phyloP scores from a whole-genome alignment of 1,140 invertebrate species.

The Zaprionus camerounensis region DNA sequence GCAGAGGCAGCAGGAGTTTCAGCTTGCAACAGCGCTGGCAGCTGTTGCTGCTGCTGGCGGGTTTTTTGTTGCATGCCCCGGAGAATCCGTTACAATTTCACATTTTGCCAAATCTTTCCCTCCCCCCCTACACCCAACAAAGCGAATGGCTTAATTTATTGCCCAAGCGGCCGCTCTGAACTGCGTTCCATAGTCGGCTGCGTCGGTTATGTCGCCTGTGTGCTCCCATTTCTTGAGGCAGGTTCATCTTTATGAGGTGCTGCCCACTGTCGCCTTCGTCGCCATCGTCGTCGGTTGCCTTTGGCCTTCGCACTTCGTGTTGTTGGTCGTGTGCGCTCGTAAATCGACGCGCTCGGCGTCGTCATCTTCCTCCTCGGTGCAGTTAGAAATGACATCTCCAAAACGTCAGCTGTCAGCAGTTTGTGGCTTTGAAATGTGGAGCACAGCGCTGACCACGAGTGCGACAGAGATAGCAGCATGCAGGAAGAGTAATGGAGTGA shows the following conservation, averaged over 20 bases:
- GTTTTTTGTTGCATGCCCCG: conserved; percentile 30
- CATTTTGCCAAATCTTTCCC: neutral
- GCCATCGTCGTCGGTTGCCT: conserved; percentile 7
- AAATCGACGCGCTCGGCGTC: conserved; percentile 41
- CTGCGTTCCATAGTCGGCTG: too few relatives aligned
- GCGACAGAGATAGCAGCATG: conserved; percentile 12
- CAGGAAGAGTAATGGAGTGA: conserved; percentile 1
- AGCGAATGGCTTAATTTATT: conserved; percentile 37
- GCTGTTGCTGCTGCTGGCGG: conserved; percentile 18
- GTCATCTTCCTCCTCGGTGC: conserved; percentile 20
- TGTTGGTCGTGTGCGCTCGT: conserved; percentile 38
- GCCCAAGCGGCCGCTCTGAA: conserved; percentile 19
- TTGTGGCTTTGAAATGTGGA: conserved; percentile 63
- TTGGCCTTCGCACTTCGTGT: conserved; percentile 48
- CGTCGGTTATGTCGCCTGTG: neutral
- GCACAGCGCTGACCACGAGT: conserved; percentile 24
- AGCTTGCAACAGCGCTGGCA: conserved; percentile 6
- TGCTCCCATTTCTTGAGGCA: conserved; percentile 44
- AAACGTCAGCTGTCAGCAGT: conserved; percentile 71
- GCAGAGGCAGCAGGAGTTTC: neutral
- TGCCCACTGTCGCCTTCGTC: conserved; percentile 12
- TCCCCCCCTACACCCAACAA: neutral
- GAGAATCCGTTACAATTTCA: neutral
- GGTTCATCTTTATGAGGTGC: conserved; percentile 33
- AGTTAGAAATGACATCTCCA: conserved; percentile 56